A percentile compares a stretch with the other conserved stretches of the same genome.
Evolutionary conservation across 2,113 vertebrate genomes (phyloP).

Genomic region (Condylura cristata): DNA sequence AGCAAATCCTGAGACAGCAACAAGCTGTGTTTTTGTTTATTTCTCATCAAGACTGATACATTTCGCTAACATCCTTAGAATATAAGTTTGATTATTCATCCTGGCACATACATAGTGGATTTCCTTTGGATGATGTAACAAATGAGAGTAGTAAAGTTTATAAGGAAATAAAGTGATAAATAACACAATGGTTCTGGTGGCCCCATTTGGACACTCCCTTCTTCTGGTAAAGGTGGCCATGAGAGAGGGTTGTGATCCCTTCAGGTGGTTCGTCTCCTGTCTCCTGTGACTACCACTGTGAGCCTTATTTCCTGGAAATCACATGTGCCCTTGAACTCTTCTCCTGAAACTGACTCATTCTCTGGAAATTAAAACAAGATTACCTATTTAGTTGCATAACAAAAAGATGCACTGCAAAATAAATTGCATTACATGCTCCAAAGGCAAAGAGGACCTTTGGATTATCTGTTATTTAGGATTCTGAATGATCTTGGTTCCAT

Average conservation of each 20-base stretch:
- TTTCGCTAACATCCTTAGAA: neutral
- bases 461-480: constrained; percentile 63
- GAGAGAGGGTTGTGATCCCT: neutral
- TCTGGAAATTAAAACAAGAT: constrained; percentile 55
- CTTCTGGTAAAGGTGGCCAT: neutral
- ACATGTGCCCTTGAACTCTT: neutral
- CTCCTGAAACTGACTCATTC: constrained; percentile 17
- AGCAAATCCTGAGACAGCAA: neutral
- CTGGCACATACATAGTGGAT: neutral
- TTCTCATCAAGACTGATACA: neutral
- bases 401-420: neutral
- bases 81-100: neutral
- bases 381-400: neutral
- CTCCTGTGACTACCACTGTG: neutral
- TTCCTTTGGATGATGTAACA: neutral
- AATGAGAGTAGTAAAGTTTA: neutral
- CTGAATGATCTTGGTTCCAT: neutral
- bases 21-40: neutral
- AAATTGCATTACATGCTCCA: constrained; percentile 59
- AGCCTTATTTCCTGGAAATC: neutral
- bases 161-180: neutral
- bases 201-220: neutral
- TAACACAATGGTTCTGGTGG: neutral
- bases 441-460: constrained; percentile 61
- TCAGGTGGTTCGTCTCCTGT: neutral